Base-by-base conservation (phyloP, 2,797 vertebrate genomes). In the Sebastolobus alascanus region DNA sequence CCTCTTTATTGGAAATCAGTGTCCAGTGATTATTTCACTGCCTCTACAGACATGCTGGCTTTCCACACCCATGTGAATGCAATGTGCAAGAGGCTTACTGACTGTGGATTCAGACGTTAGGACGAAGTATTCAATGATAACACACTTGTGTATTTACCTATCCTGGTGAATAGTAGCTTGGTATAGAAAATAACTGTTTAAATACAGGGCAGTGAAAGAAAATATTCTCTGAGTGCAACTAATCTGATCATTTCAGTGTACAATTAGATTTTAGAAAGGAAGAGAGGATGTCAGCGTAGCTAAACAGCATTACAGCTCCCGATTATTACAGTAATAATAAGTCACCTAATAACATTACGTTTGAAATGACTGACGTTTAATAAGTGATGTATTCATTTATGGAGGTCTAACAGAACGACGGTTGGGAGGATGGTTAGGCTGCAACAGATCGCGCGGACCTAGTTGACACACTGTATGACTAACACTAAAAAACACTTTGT, bases 81-180 rank as follows among this genome's bases (percentile, higher is more conserved):
- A 82, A 75, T 73, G 60, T 31, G 52, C 20, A 78, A 78, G 64
- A 79, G 81, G 68, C 56, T 87, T 79, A 85, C 63, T 85, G 82
- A 77, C 84, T 81, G 83, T 84, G 83, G 87, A 87, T 87, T 55
- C 80, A 89, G 72, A 80, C 73, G 84, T 87, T 74, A 90, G 78
- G 59, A 80, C 77, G 50, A 27, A 59, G 8, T 14, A n/a, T 33
- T 67, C 8, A 22, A 7, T 33, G 5, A 18, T 52, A 63, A 43
- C n/a, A 52, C n/a, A 31, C 37, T n/a, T 20, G 37, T n/a, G n/a
- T 25, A 27, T 55, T 70, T 27, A 64, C 25, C 10, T 20, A n/a
- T 59, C 16, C 11, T 31, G 22, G 54, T 33, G 14, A 69, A 12
- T 2, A 46, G 29, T 7, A 35, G 29, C 43, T 16, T 0, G 18